A percentile compares a stretch with the other conserved stretches of the same genome.
These are phyloP conservation scores for Ormia ochracea DNA, from an alignment of 2,888 invertebrate genomes.

Conservation along the genomic window DNA sequence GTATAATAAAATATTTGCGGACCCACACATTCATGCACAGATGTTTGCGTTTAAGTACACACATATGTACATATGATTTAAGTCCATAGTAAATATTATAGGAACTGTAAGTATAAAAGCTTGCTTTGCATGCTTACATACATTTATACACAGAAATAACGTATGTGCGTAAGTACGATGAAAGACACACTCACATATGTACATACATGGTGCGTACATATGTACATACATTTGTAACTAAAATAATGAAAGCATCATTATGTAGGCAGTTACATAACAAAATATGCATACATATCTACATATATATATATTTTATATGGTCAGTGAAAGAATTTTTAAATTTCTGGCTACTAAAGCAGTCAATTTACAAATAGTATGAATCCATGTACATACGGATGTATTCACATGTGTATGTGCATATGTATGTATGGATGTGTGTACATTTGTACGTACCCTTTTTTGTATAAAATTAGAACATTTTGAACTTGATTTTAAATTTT, in stretches of 20 bases:
- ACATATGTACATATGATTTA: neutral
- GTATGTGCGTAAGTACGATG: neutral
- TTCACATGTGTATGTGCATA: neutral
- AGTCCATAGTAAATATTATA: too few relatives aligned
- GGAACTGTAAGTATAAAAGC: too few relatives aligned
- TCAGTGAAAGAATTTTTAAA: too few relatives aligned
- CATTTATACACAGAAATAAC: neutral
- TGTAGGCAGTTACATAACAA: too few relatives aligned
- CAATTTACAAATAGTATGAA: too few relatives aligned
- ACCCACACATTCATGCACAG: neutral
- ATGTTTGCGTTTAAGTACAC: slow-evolving; percentile 1
- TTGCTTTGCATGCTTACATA: neutral
- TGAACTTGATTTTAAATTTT: too few relatives aligned
- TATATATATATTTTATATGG: too few relatives aligned
- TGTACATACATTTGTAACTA: neutral
- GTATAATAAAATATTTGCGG: neutral
- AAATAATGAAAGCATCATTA: too few relatives aligned
- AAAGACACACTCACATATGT: neutral
- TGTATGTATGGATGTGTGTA: neutral
- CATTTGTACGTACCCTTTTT: neutral
- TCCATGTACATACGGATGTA: too few relatives aligned
- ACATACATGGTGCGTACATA: neutral
- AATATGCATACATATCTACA: neutral
- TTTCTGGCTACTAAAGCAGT: neutral
- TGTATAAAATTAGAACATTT: too few relatives aligned